These are phyloP conservation scores for Rhynchotus rufescens DNA, from an alignment of 2,797 vertebrate genomes.

Conservation along the genomic window DNA sequence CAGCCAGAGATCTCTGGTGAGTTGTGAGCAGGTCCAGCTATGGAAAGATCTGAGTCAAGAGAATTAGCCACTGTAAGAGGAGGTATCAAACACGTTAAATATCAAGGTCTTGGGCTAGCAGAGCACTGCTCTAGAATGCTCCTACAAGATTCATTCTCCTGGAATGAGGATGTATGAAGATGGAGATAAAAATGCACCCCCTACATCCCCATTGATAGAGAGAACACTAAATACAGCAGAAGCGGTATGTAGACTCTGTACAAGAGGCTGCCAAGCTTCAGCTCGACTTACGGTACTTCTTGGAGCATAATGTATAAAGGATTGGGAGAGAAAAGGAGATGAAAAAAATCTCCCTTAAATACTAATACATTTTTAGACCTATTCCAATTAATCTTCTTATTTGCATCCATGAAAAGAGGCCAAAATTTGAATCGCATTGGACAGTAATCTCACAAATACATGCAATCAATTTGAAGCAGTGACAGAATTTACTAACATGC, in stretches of 20 bases:
- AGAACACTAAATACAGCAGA: background rate
- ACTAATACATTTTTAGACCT: constrained; percentile 5
- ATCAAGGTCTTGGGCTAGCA: background rate
- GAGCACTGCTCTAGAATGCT: background rate
- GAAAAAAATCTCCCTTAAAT: background rate
- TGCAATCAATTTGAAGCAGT: background rate
- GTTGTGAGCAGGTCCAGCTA: background rate
- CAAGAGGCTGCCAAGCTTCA: background rate
- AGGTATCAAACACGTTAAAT: accelerated
- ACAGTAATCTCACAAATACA: constrained; percentile 1
- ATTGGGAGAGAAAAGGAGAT: background rate
- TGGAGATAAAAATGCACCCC: background rate
- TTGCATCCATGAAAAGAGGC: background rate
- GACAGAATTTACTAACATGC: background rate
- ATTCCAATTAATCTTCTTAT: constrained; percentile 32
- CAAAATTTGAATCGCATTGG: background rate
- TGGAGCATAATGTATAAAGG: background rate
- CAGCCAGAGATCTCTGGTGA: background rate
- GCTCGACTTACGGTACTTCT: background rate
- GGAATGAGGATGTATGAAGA: background rate
- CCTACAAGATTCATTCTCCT: background rate
- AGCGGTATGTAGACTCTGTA: background rate
- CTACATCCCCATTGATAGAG: background rate
- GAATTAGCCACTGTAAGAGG: background rate
- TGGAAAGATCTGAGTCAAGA: background rate